Base-by-base conservation (phyloP, 2,797 vertebrate genomes). In the Muscicapa comitata region DNA sequence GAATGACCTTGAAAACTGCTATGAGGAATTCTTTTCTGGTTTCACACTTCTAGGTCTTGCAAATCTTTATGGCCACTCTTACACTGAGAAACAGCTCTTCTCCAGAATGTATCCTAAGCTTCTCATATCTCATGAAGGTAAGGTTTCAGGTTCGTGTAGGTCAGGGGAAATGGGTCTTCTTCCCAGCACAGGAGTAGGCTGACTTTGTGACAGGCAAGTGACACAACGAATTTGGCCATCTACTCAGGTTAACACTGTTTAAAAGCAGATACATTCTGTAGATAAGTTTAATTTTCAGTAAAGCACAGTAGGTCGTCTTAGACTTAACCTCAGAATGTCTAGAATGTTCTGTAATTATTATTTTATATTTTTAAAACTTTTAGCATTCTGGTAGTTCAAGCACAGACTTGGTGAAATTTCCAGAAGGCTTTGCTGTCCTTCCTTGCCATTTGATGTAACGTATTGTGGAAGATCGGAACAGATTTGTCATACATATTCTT, bases 61-160 rank as follows among this genome's bases (percentile, higher is more conserved):
- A 70, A 8, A 53, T 67, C 26, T 55, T 90, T 38, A 26, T 38
- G n/a, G 23, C 35, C 48, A 28, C 26, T 4, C 1, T 8, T 65
- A 19, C 0, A 0, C 33, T 68, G 33, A 62, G 21, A 23, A 42
- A 48, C 37, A 79, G 7, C 40, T 87, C 35, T 76, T 20, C 40
- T 84, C 11, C 38, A 53, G 38, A 45, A 61, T n/a, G 12, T 61
- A 11, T 38, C 13, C 18, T 51, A 68, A 35, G 6, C 54, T 72
- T 58, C 38, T 35, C 9, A 0, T 29, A 48, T 29, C 35, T 50
- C 13, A 7, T 17, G 28, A 84, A 76, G 40, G 24, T 18, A 70
- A 20, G 35, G 31, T 57, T 29, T 37, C 23, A 13, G 20, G 5
- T 33, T 10, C 1, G 0, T 62, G 23, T 31, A 19, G 17, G 11